A percentile compares a stretch with the other conserved stretches of the same genome.
phyloP scores from a whole-genome alignment of 2,888 invertebrate genomes.

The Auanema sp. region DNA sequence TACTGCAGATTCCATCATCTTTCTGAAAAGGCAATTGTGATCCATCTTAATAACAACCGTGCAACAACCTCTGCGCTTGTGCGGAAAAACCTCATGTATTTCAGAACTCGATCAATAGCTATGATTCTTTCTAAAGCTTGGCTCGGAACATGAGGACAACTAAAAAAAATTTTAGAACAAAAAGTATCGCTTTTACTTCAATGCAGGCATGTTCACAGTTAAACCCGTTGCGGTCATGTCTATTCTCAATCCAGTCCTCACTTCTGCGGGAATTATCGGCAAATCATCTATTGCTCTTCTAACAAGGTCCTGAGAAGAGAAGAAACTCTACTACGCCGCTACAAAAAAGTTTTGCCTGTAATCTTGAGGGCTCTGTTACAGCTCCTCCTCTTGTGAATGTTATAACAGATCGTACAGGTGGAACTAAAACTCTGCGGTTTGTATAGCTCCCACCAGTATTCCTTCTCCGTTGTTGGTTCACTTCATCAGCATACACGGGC shows the following conservation, averaged over 20 bases:
- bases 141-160: slow-evolving; percentile 13
- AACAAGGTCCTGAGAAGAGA: slow-evolving; percentile 11
- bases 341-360: too few relatives aligned
- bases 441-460: too few relatives aligned
- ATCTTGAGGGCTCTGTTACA: too few relatives aligned
- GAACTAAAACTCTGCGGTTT: too few relatives aligned
- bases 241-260: background rate
- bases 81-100: slow-evolving; percentile 8
- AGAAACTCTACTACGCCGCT: too few relatives aligned
- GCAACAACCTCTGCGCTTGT: background rate
- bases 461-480: too few relatives aligned
- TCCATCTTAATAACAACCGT: background rate
- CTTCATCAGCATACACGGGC: too few relatives aligned
- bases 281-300: slow-evolving; percentile 7
- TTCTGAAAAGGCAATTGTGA: too few relatives aligned
- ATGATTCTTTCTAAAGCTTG: slow-evolving; percentile 16
- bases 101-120: background rate
- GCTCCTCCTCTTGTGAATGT: too few relatives aligned
- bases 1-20: too few relatives aligned
- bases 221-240: slow-evolving; percentile 8
- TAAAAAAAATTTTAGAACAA: background rate
- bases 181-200: slow-evolving; percentile 7
- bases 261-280: slow-evolving; percentile 5
- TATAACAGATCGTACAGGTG: too few relatives aligned
- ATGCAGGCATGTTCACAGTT: slow-evolving; percentile 5